Base-by-base conservation (phyloP, 2,797 vertebrate species). In the Mormyrus hasselquistii region DNA sequence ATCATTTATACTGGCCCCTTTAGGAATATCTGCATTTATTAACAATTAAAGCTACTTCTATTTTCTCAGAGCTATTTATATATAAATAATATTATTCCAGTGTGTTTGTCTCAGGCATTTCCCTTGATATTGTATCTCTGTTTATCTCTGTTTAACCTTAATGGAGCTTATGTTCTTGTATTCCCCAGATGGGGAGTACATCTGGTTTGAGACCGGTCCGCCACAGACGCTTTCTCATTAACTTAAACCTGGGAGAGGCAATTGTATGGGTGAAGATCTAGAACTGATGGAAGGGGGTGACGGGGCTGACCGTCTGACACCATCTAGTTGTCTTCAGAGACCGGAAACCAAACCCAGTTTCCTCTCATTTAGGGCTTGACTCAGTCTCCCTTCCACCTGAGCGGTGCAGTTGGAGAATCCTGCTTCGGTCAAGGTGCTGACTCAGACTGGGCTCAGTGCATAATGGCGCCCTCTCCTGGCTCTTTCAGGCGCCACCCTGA, bases 401-500 rank as follows among this genome's bases (percentile, higher is more conserved):
- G 65, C 29, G 16, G 29, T 10, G 2, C 12, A 4, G 65, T 47
- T 16, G 16, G 38, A 16, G 16, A 14, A 7, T 79, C 6, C 38
- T n/a, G 19, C 19, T 41, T 79, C 2, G 14, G 73, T 8, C 73
- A 16, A 19, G 7, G 12, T 86, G 29, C 50, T 53, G 50, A 53
- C 19, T 12, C 10, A 49, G n/a, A 22, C 49, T 1, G 12, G 44
- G 83, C 44, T 47, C 50, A 86, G 14, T 86, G 50, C 5, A 0
- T 84, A 49, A 52, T 9, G 2, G 16, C 6, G 79, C 47, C 41
- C n/a, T 84, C 8, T 84, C 79, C 47, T 84, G 41, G 79, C 8
- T 84, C 47, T 50, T 4, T 0, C 87, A 99, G 98, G 97, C 53
- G 95, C 94, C 29, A 94, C 93, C 1, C 90, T 99, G 91, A 94